These are phyloP conservation scores for Cheilosia scutellata DNA, from an alignment of 2,888 invertebrate species.

Conservation along the genomic window DNA sequence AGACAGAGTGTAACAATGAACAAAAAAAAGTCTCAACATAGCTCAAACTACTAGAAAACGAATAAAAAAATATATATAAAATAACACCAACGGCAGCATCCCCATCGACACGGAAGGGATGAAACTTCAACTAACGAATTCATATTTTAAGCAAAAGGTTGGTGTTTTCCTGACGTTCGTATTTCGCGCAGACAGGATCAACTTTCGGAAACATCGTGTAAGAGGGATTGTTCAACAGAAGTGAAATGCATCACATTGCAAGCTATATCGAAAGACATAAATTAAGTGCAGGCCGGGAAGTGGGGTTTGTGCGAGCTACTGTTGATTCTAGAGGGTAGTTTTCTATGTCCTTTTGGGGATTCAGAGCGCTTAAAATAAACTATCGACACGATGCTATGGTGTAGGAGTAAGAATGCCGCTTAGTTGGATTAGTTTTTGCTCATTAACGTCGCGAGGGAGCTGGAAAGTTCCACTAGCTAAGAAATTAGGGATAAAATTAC, in stretches of 20 bases:
- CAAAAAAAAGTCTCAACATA: neutral
- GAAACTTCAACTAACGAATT: conserved; percentile 59
- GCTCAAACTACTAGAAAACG: conserved; percentile 4
- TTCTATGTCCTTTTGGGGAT: conserved; percentile 55
- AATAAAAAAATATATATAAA: conserved; percentile 10
- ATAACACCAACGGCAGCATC: conserved; percentile 3
- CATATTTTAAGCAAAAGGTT: conserved; percentile 53
- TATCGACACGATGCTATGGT: conserved; percentile 61
- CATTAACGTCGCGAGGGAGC: conserved; percentile 80
- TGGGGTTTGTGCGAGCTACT: neutral
- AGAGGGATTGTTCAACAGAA: conserved; percentile 70
- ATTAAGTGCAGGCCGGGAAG: conserved; percentile 64
- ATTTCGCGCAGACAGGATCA: conserved; percentile 56
- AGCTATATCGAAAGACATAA: conserved; percentile 73
- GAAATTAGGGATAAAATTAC: conserved; percentile 62
- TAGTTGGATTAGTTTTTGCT: conserved; percentile 81
- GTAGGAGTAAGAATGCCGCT: conserved; percentile 51
- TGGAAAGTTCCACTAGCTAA: conserved; percentile 59
- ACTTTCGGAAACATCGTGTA: conserved; percentile 73
- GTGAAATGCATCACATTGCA: conserved; percentile 72
- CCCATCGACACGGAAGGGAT: neutral
- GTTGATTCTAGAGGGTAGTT: conserved; percentile 4
- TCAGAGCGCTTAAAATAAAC: conserved; percentile 69
- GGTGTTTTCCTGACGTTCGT: conserved; percentile 15
- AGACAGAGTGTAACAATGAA: conserved; percentile 9